phyloP scores from a whole-genome alignment of 2,888 invertebrate genomes.

The Syritta pipiens region DNA sequence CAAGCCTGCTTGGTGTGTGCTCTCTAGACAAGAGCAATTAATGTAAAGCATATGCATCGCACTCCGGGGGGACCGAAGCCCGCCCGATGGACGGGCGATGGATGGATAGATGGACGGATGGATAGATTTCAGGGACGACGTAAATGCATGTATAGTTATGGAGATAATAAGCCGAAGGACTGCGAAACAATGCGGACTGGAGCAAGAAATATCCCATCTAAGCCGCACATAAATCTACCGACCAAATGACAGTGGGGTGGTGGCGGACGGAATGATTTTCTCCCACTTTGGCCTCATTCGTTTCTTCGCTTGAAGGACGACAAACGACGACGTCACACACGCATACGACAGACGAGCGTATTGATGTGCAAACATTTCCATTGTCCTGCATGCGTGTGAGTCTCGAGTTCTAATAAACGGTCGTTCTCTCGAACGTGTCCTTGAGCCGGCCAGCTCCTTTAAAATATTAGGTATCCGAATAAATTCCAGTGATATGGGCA shows the following conservation, averaged over 20 bases:
- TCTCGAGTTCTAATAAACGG: constrained; percentile 31
- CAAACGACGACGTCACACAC: too few relatives aligned
- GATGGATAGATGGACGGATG: constrained; percentile 35
- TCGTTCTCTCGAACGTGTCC: neutral
- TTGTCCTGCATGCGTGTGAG: constrained; percentile 1
- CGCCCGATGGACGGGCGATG: constrained; percentile 58
- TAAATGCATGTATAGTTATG: constrained; percentile 49
- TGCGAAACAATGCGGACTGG: constrained; percentile 45
- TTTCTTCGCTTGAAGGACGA: constrained; percentile 13
- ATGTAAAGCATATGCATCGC: constrained; percentile 63
- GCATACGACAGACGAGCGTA: constrained; percentile 21
- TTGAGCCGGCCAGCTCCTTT: neutral
- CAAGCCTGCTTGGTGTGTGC: constrained; percentile 30
- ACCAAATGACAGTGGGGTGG: constrained; percentile 55
- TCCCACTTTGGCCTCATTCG: constrained; percentile 40
- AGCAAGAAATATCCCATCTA: constrained; percentile 43
- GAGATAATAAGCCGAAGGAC: constrained; percentile 62
- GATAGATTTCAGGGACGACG: constrained; percentile 49
- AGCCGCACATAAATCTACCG: constrained; percentile 62
- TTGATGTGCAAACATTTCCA: constrained; percentile 58
- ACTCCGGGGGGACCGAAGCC: constrained; percentile 51
- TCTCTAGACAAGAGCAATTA: constrained; percentile 62
- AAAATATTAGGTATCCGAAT: constrained; percentile 56
- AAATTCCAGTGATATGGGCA: constrained; percentile 46
- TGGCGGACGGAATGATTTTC: constrained; percentile 36